These are phyloP conservation scores for Bradypodion pumilum DNA, from an alignment of 2,797 vertebrate species.

Conservation along the genomic window DNA sequence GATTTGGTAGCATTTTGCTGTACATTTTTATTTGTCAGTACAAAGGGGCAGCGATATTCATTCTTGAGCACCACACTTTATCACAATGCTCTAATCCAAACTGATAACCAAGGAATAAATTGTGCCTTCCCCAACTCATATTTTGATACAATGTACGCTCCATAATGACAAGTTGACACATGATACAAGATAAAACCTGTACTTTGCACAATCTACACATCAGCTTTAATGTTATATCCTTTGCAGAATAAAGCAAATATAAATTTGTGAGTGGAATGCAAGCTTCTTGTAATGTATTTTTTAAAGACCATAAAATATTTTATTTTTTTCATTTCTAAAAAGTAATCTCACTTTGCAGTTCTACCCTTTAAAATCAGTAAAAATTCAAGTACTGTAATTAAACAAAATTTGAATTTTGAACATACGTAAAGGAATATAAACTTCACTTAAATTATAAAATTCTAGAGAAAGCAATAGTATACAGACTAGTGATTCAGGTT, in stretches of 20 bases:
- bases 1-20: constrained; percentile 60
- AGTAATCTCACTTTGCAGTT: constrained; percentile 54
- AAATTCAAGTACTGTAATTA: neutral
- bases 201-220: constrained; percentile 71
- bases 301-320: constrained; percentile 51
- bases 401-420: neutral
- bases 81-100: constrained; percentile 70
- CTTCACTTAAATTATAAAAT: constrained; percentile 21
- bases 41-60: constrained; percentile 62
- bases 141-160: constrained; percentile 69
- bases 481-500: neutral
- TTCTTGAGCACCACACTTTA: constrained; percentile 71
- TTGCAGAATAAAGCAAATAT: constrained; percentile 67
- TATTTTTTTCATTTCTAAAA: constrained; percentile 63
- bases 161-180: constrained; percentile 73
- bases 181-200: constrained; percentile 71
- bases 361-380: constrained; percentile 31
- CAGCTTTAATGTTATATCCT: constrained; percentile 70
- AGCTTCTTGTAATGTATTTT: constrained; percentile 40
- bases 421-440: constrained; percentile 48
- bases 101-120: constrained; percentile 77
- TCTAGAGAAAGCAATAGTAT: constrained; percentile 27
- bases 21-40: constrained; percentile 79
- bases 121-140: constrained; percentile 67
- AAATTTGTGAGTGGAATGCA: constrained; percentile 61